Evolutionary conservation across 2,888 invertebrate species (phyloP), one percentile per base, ranked within the genome.

Genomic region (Troglohyphantes excavatus): DNA sequence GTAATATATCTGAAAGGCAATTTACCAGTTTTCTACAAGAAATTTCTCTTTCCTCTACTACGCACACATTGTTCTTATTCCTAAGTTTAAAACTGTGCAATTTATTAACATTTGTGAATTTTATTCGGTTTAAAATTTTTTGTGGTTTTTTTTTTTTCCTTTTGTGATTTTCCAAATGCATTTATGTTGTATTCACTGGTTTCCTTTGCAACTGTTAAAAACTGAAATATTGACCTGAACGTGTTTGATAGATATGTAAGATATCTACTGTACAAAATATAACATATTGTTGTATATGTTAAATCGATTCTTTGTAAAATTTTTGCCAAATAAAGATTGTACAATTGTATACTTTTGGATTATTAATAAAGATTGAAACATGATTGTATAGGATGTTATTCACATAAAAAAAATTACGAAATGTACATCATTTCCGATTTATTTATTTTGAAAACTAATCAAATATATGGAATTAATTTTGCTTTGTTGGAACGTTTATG

Each of bases 291-390:
- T 88, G 88, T 82, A 88, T 76, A 88, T 88, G 82, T 88, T 88
- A 82, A 85, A 68, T 68, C 61, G 67, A 68, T 88, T 88, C 88
- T 88, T 88, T 88, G 82, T 88, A 88, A 88, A 88, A 82, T 82
- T 78, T 78, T 86, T 82, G 82, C 88, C 82, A 88, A 81, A 82
- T 82, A 88, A 88, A 88, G 82, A 88, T 88, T 88, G 88, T 76
- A 88, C 82, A 88, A 88, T 75, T 88, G 39, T 73, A 83, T 78
- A 78, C 78, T 78, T 78, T 78, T 78, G 65, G 78, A 78, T 78
- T 78, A 78, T 78, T 78, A 78, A 78, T 78, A 78, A 78, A 78
- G 39, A 23, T 43, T 72, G 72, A 72, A 72, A 46, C 72, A 72
- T 72, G 23, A 72, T 46, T 23, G 1, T 9, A 39, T 23, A 13